Base-by-base conservation (phyloP, 2,113 vertebrate species). In the Halichoerus grypus region DNA sequence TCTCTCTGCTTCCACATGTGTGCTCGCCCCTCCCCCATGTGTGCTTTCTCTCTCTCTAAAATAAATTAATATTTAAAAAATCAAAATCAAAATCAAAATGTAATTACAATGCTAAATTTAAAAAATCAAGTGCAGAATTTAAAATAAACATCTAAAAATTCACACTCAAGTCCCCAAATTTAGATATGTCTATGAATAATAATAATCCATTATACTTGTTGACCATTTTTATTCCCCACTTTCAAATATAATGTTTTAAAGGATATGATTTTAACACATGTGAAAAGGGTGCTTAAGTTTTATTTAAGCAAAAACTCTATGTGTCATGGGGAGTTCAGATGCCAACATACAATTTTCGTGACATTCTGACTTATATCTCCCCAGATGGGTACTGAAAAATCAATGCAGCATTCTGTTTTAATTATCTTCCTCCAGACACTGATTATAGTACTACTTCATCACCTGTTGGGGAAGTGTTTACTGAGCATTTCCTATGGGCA, bases 351-450 rank as follows among this genome's bases (percentile, higher is more conserved):
- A 55, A 55, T n/a, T 86, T 67, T 90, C 22, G 18, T 92, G 67
- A 53, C 39, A 81, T 82, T 96, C 26, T 92, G 81, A 71, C n/a
- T 87, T 87, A 2, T 14, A 74, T 72, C 11, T 94, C 79, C 21
- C 31, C 5, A 83, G 22, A 24, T 74, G 33, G 28, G 86, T 92
- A 88, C 33, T 94, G 82, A 88, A 96, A 95, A 96, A 74, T 85
- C 76, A 85, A 57, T 91, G 42, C 42, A 69, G 12, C 21, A 46
- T 93, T 88, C 76, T 69, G 55, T 80, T 61, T 92, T 84, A 92
- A 81, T 79, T 97, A 65, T 97, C 31, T 76, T 88, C 90, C 71
- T 94, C 63, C 18, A 69, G 31, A 72, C 36, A 10, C 61, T 80
- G 49, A 46, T 72, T 96, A 80, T 39, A 79, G 28, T 18, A 22